Conservation (phyloP, 2,888 invertebrate species). For the Lasioglossum marginatum region DNA sequence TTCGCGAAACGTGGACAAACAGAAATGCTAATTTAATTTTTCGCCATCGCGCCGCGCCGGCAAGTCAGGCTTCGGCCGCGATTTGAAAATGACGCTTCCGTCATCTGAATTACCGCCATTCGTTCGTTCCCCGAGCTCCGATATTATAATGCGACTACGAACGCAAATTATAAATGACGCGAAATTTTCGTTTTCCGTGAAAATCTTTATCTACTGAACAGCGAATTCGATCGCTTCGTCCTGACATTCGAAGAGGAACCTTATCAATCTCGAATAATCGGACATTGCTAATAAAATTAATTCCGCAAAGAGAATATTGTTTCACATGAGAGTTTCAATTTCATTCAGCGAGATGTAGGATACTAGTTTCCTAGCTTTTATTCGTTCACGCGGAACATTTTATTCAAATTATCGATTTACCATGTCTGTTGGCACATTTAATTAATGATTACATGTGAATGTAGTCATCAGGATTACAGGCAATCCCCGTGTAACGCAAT, state of each 20-base stretch:
- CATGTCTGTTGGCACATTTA: not conserved
- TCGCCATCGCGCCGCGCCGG: not conserved
- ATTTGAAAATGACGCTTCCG: constrained; percentile 21
- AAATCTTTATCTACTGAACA: not conserved
- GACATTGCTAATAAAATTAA: not conserved
- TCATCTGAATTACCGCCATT: not conserved
- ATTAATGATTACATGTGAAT: not conserved
- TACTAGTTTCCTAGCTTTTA: not conserved
- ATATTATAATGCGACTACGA: not conserved
- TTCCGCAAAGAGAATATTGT: not conserved
- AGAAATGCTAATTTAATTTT: constrained; percentile 37
- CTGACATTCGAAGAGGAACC: not conserved
- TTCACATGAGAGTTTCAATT: not conserved
- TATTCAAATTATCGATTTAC: not conserved
- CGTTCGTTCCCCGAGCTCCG: not conserved
- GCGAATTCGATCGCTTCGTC: not conserved
- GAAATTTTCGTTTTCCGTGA: not conserved
- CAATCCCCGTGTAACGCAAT: not conserved
- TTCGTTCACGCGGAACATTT: not conserved
- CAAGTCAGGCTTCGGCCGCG: not conserved
- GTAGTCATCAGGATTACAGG: not conserved
- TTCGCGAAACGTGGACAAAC: constrained; percentile 24
- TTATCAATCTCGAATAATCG: not conserved
- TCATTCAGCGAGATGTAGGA: not conserved
- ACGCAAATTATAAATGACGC: not conserved